A percentile compares a stretch with the other conserved stretches of the same genome.
phyloP scores from a whole-genome alignment of 2,113 vertebrate genomes.

The Arenaria interpres region DNA sequence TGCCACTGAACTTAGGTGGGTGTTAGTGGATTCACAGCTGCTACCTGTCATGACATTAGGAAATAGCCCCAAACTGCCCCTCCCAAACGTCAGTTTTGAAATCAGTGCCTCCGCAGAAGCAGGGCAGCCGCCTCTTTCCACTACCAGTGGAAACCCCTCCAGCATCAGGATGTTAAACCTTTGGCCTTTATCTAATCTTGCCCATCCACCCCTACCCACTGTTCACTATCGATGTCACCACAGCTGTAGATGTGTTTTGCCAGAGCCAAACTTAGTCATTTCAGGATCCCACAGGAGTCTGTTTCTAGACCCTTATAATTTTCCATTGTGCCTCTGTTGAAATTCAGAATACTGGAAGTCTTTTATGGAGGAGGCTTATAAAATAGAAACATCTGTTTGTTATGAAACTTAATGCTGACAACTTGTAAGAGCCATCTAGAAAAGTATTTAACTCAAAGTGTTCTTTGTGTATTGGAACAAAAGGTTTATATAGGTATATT shows the following conservation, averaged over 20 bases:
- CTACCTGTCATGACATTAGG: not conserved
- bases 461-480: not conserved
- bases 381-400: slow-evolving; percentile 63
- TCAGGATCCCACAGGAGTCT: not conserved
- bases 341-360: slow-evolving; percentile 36
- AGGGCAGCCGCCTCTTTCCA: not conserved
- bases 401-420: slow-evolving; percentile 55
- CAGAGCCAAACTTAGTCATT: not conserved
- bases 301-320: slow-evolving; percentile 20
- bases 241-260: not conserved
- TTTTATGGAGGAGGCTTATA: slow-evolving; percentile 44
- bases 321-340: slow-evolving; percentile 46
- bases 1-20: not conserved
- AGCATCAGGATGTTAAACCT: not conserved
- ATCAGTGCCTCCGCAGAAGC: not conserved
- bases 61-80: not conserved
- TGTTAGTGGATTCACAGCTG: not conserved
- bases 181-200: not conserved
- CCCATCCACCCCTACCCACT: not conserved
- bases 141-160: not conserved
- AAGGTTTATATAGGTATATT: not conserved
- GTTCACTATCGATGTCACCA: not conserved
- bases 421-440: slow-evolving; percentile 33
- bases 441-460: slow-evolving; percentile 28
- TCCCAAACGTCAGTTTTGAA: not conserved